phyloP scores from a whole-genome alignment of 2,113 vertebrate species.

The Columbina picui region DNA sequence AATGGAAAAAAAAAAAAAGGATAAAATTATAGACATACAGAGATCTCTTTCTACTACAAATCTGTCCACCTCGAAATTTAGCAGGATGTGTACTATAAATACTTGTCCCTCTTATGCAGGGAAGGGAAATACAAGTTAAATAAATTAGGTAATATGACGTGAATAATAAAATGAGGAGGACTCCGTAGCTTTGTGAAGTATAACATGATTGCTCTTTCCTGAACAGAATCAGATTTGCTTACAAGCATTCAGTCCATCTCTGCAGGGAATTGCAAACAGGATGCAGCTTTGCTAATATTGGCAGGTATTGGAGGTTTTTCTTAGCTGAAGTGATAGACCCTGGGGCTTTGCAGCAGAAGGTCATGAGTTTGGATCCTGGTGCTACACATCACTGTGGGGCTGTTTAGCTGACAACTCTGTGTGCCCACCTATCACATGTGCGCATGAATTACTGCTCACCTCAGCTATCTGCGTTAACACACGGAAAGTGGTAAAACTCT shows the following conservation, averaged over 20 bases:
- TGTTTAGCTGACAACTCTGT: neutral
- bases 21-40: neutral
- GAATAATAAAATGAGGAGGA: neutral
- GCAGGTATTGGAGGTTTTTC: neutral
- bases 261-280: neutral
- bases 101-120: neutral
- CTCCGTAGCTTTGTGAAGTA: neutral
- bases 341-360: neutral
- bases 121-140: neutral
- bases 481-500: neutral
- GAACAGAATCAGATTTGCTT: neutral
- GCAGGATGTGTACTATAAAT: neutral
- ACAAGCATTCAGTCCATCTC: neutral
- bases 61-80: neutral
- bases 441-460: neutral
- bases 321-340: neutral
- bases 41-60: neutral
- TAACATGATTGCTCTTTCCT: neutral
- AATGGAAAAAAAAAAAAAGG: neutral
- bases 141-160: neutral
- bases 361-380: neutral
- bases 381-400: accelerated
- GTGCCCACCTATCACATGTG: accelerated
- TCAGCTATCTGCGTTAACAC: neutral
- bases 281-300: constrained; percentile 29